Percentiles rank a stretch among this genome's conserved stretches.
Evolutionary conservation across 2,888 invertebrate species (phyloP).

Genomic region (Petrolisthes manimaculis): DNA sequence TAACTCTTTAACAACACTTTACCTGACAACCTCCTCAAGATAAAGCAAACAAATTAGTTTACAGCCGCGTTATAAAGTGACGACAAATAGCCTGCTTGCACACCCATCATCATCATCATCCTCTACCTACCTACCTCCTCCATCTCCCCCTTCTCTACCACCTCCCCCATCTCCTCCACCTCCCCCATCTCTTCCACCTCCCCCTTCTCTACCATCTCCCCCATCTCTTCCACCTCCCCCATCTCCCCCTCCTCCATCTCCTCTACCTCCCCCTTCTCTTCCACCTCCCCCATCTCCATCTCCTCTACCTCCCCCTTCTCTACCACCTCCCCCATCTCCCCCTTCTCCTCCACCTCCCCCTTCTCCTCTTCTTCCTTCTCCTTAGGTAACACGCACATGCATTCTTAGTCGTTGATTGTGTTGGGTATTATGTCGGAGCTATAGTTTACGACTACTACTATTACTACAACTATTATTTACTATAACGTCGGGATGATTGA

Average conservation of each 20-base stretch:
- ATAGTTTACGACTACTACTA: too few relatives aligned
- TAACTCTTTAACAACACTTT: too few relatives aligned
- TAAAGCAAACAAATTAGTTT: too few relatives aligned
- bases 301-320: background rate
- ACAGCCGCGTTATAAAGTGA: too few relatives aligned
- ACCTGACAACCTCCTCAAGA: too few relatives aligned
- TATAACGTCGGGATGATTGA: too few relatives aligned
- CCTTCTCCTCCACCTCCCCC: background rate
- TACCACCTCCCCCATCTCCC: background rate
- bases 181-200: background rate
- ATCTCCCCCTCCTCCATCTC: background rate
- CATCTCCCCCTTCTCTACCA: background rate
- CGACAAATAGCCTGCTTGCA: too few relatives aligned
- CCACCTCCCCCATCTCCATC: background rate
- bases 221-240: background rate
- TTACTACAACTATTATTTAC: too few relatives aligned
- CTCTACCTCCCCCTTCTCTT: background rate
- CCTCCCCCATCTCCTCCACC: background rate
- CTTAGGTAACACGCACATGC: background rate
- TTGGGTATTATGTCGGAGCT: too few relatives aligned
- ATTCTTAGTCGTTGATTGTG: too few relatives aligned
- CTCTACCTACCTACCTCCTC: too few relatives aligned
- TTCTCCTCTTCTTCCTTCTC: background rate
- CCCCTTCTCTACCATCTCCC: background rate
- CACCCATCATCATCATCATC: background rate